phyloP scores from a whole-genome alignment of 2,113 vertebrate species.

The Dendropsophus ebraccatus region DNA sequence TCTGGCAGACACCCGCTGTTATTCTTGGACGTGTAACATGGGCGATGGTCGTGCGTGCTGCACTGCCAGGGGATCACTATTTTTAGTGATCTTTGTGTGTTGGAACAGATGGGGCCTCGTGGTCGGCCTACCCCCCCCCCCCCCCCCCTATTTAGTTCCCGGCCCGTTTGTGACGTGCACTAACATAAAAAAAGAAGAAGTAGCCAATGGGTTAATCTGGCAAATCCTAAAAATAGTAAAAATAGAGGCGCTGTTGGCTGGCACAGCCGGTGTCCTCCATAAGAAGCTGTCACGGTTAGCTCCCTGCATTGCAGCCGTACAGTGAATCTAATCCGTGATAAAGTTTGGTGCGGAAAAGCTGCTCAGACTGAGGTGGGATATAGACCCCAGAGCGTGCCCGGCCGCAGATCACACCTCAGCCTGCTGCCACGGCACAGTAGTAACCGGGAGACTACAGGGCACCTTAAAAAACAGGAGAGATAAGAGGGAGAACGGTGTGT shows the following conservation, averaged over 20 bases:
- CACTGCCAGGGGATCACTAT: slow-evolving; percentile 33
- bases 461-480: neutral
- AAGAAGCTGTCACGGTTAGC: slow-evolving; percentile 24
- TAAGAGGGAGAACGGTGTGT: too few species aligned
- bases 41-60: slow-evolving; percentile 11
- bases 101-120: slow-evolving; percentile 39
- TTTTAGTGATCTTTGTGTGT: slow-evolving; percentile 33
- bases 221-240: slow-evolving; percentile 29
- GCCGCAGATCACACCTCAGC: neutral
- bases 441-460: neutral
- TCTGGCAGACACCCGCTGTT: neutral
- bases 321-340: slow-evolving; percentile 10
- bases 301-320: slow-evolving; percentile 40
- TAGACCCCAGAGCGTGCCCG: neutral
- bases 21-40: slow-evolving; percentile 32
- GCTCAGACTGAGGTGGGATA: neutral
- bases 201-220: neutral
- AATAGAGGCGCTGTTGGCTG: neutral
- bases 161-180: neutral
- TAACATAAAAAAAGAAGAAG: too few species aligned
- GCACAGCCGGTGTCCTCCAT: neutral
- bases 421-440: neutral
- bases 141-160: neutral
- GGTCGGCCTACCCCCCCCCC: neutral
- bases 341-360: neutral